Conservation (phyloP, 2,797 vertebrate species). For the Malurus leucopterus region DNA sequence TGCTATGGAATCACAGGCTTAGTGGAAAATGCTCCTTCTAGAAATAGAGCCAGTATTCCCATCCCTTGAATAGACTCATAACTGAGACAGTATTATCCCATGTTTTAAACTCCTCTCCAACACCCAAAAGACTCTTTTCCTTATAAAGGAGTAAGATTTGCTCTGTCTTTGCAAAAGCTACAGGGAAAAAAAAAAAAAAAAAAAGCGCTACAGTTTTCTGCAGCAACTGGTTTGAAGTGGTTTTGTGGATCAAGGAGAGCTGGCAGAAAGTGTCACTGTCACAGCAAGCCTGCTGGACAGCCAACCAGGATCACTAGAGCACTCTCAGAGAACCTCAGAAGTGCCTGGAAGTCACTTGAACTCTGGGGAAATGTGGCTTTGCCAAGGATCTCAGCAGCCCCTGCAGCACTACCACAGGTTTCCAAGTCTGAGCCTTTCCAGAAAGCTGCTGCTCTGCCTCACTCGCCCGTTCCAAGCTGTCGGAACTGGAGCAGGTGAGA, state of each 20-base stretch:
- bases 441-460: neutral
- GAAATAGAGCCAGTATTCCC: neutral
- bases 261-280: neutral
- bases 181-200: too few species aligned
- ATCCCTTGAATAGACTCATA: neutral
- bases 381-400: neutral
- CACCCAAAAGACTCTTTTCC: neutral
- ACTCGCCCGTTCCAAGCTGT: neutral
- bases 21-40: constrained; percentile 20
- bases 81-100: neutral
- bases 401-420: neutral
- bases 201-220: neutral
- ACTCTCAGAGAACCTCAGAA: neutral
- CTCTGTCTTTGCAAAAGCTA: neutral
- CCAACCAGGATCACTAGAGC: neutral
- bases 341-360: neutral
- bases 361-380: neutral
- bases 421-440: neutral
- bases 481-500: constrained; percentile 19
- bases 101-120: neutral
- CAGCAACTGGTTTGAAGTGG: neutral
- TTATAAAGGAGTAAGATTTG: neutral
- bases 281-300: fast-evolving
- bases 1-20: constrained; percentile 5
- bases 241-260: neutral